These are phyloP conservation scores for Allolobophora icterica DNA, from an alignment of 2,888 invertebrate species.

Conservation along the genomic window DNA sequence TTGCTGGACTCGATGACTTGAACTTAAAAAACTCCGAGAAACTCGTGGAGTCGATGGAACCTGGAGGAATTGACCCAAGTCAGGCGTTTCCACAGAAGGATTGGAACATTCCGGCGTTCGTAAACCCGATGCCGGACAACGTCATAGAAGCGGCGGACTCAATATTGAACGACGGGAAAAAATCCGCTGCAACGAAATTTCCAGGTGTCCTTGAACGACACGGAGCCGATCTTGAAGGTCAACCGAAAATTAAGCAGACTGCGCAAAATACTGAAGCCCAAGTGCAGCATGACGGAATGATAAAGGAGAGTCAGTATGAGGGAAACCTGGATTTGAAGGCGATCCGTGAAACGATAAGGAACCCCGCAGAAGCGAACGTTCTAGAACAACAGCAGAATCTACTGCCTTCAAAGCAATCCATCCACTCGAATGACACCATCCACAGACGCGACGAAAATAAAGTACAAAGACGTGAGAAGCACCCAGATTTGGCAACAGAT, in stretches of 20 bases:
- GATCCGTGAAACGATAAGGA: neutral
- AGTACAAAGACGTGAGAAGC: neutral
- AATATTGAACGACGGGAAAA: neutral
- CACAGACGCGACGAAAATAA: neutral
- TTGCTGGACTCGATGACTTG: neutral
- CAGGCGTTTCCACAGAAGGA: neutral
- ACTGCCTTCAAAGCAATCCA: neutral
- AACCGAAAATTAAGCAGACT: neutral
- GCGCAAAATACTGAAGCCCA: neutral
- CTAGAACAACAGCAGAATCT: neutral
- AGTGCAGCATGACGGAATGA: neutral
- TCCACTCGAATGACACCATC: neutral
- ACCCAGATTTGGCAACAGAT: neutral
- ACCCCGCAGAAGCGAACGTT: neutral
- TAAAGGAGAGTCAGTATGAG: neutral
- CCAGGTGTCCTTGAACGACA: too few species aligned
- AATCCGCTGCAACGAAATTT: neutral
- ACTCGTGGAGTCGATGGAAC: neutral
- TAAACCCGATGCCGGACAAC: neutral
- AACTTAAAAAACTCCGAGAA: neutral
- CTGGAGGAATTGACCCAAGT: neutral
- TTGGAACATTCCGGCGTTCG: neutral
- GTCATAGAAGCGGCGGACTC: neutral
- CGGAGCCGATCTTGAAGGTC: neutral
- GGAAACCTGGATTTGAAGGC: neutral